Base-by-base conservation (phyloP, 2,888 invertebrate species). In the Philereme transversata region DNA sequence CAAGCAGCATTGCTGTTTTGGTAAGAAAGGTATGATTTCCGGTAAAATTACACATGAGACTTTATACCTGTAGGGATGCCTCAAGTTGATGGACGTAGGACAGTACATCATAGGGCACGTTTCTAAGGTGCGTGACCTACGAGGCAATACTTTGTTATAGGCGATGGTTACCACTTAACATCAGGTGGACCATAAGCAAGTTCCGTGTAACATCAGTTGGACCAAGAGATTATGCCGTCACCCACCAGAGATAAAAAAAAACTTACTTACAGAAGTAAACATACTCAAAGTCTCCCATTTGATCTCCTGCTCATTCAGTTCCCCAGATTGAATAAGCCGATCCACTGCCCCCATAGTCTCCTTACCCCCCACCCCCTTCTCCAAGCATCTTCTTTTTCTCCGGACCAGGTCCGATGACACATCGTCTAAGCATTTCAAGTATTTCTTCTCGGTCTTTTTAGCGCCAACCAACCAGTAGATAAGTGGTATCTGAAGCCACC, bases 401-500 rank as follows among this genome's bases (percentile, higher is more conserved):
- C 61, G 57, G 7, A 88, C 64, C 3, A 90, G 75, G 36, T 88
- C 86, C 4, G 74, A 56, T 0, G 72, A 53, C 49, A 88, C 75
- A 0, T 78, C 79, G 44, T 84, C 71, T 0, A 84, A 38, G 3
- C 77, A 5, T 41, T 76, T 73, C 0, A 67, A 0, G 41, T 62
- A 81, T 44, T 76, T 57, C 3, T 73, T 57, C 8, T 86, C 77
- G n/a, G 50, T 66, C 22, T 67, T 74, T 53, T 74, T 73, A 5
- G 60, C 70, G 0, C 87, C 87, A 0, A 75, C 57, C 5, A 86
- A 8, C 80, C 84, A 84, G 65, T 73, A 84, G 3, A 89, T 62
- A 0, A 85, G 0, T 0, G 89, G 88, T 48, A 88, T 76, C 44
- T 86, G 87, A 0, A 87, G 74, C 88, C 88, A 90, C 87, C 88